Conservation (phyloP, 2,888 invertebrate genomes). For the Andrena praecox region DNA sequence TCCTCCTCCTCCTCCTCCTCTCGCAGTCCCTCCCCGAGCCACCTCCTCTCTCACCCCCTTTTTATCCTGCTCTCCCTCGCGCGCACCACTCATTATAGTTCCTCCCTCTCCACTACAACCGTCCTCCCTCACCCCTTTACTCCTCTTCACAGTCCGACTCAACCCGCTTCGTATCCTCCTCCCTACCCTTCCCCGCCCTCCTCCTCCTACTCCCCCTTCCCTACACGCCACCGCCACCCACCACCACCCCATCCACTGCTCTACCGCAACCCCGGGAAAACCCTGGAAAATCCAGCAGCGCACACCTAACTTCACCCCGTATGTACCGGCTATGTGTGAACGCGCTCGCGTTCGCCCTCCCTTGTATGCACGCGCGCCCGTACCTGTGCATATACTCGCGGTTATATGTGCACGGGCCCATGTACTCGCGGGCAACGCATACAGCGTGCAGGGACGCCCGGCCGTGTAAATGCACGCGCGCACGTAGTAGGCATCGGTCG, state of each 20-base stretch:
- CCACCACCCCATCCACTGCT: constrained; percentile 74
- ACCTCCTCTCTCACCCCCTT: constrained; percentile 64
- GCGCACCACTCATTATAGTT: constrained; percentile 80
- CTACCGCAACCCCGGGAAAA: constrained; percentile 83
- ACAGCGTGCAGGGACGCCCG: not conserved
- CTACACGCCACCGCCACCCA: constrained; percentile 74
- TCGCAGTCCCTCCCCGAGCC: constrained; percentile 22
- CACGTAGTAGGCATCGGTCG: constrained; percentile 72
- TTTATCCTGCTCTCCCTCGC: constrained; percentile 72
- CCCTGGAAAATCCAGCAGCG: constrained; percentile 84
- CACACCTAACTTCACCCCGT: constrained; percentile 77
- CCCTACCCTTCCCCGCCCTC: constrained; percentile 1
- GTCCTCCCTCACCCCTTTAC: constrained; percentile 49
- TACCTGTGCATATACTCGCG: constrained; percentile 51
- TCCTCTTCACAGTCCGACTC: constrained; percentile 57
- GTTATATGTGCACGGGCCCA: not conserved
- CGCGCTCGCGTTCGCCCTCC: constrained; percentile 67
- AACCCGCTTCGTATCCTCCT: constrained; percentile 55
- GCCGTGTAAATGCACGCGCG: constrained; percentile 48
- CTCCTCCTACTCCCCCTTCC: constrained; percentile 35
- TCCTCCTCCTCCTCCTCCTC: constrained; percentile 22
- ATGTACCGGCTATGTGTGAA: constrained; percentile 52
- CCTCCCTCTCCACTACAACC: constrained; percentile 67
- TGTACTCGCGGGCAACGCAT: not conserved
- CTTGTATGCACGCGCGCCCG: constrained; percentile 55